Evolutionary conservation across 2,113 vertebrate species (phyloP).

Genomic region (Pao palembangensis): DNA sequence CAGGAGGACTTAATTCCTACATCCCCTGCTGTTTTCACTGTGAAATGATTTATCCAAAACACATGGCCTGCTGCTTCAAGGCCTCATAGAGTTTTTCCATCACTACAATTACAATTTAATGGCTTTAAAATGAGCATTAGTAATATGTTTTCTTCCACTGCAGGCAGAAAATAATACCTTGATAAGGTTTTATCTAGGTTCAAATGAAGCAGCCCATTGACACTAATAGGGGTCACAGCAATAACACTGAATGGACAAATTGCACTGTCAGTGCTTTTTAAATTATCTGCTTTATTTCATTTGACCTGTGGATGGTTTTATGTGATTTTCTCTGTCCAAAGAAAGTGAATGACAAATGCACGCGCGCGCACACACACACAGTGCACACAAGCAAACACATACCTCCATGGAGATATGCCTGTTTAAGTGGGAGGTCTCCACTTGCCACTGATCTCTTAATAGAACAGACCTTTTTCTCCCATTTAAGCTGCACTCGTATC

Average conservation of each 20-base stretch:
- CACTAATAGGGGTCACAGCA: slow-evolving; percentile 93
- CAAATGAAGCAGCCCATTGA: slow-evolving; percentile 85
- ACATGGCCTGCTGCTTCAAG: slow-evolving; percentile 53
- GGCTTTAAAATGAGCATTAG: slow-evolving; percentile 52
- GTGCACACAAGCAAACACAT: slow-evolving; percentile 34
- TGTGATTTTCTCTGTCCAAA: slow-evolving; percentile 70
- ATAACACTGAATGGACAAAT: slow-evolving; percentile 95
- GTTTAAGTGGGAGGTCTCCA: slow-evolving; percentile 98
- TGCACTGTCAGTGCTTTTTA: slow-evolving; percentile 90
- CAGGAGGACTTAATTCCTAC: slow-evolving; percentile 47
- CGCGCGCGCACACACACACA: slow-evolving; percentile 22
- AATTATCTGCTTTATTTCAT: slow-evolving; percentile 99
- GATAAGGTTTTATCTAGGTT: slow-evolving; percentile 75
- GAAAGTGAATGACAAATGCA: slow-evolving; percentile 32
- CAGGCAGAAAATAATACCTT: slow-evolving; percentile 80
- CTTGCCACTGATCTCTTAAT: slow-evolving; percentile 94
- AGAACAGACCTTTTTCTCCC: slow-evolving; percentile 88
- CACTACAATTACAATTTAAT: slow-evolving; percentile 53
- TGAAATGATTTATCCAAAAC: slow-evolving; percentile 56
- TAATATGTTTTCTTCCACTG: slow-evolving; percentile 44
- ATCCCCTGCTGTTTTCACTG: slow-evolving; percentile 53
- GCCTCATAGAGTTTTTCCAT: slow-evolving; percentile 47
- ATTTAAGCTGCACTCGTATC: slow-evolving; percentile 91
- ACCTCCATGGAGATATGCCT: slow-evolving; percentile 68
- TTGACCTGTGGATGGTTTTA: slow-evolving; percentile 91